These are phyloP conservation scores for Liolophura sinensis DNA, from an alignment of 1,140 invertebrate species.

Conservation along the genomic window DNA sequence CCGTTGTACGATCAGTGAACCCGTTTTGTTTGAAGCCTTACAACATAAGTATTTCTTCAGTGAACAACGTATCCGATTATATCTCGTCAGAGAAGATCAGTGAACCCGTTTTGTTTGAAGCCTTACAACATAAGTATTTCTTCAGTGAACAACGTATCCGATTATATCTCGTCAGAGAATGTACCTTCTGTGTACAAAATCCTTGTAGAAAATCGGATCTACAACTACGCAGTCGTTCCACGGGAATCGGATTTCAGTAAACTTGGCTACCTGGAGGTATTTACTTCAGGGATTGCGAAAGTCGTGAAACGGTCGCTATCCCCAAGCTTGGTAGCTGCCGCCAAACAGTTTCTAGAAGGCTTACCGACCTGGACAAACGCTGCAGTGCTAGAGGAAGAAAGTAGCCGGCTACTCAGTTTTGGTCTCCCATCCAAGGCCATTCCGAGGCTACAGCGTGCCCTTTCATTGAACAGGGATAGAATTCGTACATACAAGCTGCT, in stretches of 20 bases:
- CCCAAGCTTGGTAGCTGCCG: constrained; percentile 11
- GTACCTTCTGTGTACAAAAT: constrained; percentile 31
- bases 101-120: not conserved
- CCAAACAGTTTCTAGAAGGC: constrained; percentile 15
- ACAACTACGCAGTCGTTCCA: constrained; percentile 47
- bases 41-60: constrained; percentile 16
- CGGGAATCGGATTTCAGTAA: constrained; percentile 24
- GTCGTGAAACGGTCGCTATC: constrained; percentile 29
- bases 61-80: constrained; percentile 40
- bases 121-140: constrained; percentile 14
- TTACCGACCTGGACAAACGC: constrained; percentile 33
- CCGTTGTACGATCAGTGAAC: not conserved
- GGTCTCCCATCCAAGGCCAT: constrained; percentile 26
- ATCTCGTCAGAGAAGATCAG: no score
- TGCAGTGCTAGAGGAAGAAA: constrained; percentile 42
- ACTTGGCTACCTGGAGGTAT: constrained; percentile 32
- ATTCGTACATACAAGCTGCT: no score
- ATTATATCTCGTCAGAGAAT: constrained; percentile 42
- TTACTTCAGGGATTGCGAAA: constrained; percentile 19
- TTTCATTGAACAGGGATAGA: constrained; percentile 2
- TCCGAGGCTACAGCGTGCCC: constrained; percentile 20
- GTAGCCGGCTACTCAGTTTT: constrained; percentile 28
- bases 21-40: not conserved
- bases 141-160: constrained; percentile 30
- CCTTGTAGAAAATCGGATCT: constrained; percentile 34